Evolutionary conservation across 53 echinoderm and acorn worm genomes (phyloP), one percentile per base, ranked within the genome.

Genomic region (Luidia sarsii): DNA sequence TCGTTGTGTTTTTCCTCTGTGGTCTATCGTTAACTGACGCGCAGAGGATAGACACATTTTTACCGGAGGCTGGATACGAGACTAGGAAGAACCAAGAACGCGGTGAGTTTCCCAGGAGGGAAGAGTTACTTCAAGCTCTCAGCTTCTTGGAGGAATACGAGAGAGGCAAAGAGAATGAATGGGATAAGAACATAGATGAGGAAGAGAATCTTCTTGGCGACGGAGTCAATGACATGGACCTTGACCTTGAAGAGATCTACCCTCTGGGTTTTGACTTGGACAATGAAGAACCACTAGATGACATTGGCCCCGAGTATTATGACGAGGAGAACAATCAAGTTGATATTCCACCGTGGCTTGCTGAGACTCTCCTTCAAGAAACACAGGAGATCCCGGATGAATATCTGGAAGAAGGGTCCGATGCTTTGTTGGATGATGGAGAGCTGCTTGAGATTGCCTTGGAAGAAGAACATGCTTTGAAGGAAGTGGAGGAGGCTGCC

Each of bases 101-200:
- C n/a, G 67, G 43, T 9, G 43, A 45, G 45, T 77, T 77, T 28
- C 77, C 77, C 31, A 59, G 77, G 46, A 45, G 61, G 77, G 43
- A 77, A 45, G 92, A 92, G 24, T 82, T 92, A 2, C 68, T 92
- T 8, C 81, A 79, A 16, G 92, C 92, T 21, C 57, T 92, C 37
- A 85, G 88, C 10, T 92, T 92, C 88, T 64, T 92, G 35, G 92
- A 92, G 57, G 57, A 72, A 39, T 92, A 92, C 70, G 92, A 88
- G 33, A 65, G 85, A 7, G 88, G 60, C 2, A 77, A 59, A 60
- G 60, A 43, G 48, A 60, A 77, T n/a, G 77, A 77, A 46, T 59
- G 77, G 77, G 61, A 61, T 29, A 59, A 16, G n/a, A 48, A 61
- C 32, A 18, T 5, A 60, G 48, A 77, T 19, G 13, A 13, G 30